Evolutionary conservation across 2,113 vertebrate species (phyloP).

Genomic region (Hymenochirus boettgeri): DNA sequence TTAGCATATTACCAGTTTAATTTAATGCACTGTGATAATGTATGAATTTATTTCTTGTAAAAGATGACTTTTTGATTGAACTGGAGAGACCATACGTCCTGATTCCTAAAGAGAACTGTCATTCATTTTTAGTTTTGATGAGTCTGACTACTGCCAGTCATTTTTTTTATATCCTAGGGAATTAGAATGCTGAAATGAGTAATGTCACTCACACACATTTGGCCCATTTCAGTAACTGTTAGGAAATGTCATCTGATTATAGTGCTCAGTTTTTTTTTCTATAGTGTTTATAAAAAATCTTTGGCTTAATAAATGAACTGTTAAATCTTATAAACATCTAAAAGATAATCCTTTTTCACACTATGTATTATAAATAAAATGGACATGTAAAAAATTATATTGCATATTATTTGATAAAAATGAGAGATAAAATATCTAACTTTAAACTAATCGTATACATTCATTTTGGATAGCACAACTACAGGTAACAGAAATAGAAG

Average conservation of each 20-base stretch:
- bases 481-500: too few species aligned
- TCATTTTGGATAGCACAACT: too few species aligned
- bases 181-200: conserved; percentile 31
- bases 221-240: conserved; percentile 43
- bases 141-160: background rate
- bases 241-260: conserved; percentile 35
- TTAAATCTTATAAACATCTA: background rate
- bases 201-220: conserved; percentile 13
- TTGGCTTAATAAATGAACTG: conserved; percentile 3
- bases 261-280: conserved; percentile 3
- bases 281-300: conserved; percentile 27
- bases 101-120: conserved; percentile 16
- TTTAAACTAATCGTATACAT: too few species aligned
- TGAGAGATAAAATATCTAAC: too few species aligned
- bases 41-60: background rate
- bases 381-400: too few species aligned
- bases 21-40: conserved; percentile 30
- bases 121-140: conserved; percentile 14
- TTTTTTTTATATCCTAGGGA: conserved; percentile 4
- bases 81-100: background rate
- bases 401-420: too few species aligned
- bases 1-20: conserved; percentile 28
- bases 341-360: too few species aligned
- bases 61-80: conserved; percentile 27
- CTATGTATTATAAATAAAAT: too few species aligned